Base-by-base conservation (phyloP, 2,113 vertebrate species). In the Blennius ocellaris region DNA sequence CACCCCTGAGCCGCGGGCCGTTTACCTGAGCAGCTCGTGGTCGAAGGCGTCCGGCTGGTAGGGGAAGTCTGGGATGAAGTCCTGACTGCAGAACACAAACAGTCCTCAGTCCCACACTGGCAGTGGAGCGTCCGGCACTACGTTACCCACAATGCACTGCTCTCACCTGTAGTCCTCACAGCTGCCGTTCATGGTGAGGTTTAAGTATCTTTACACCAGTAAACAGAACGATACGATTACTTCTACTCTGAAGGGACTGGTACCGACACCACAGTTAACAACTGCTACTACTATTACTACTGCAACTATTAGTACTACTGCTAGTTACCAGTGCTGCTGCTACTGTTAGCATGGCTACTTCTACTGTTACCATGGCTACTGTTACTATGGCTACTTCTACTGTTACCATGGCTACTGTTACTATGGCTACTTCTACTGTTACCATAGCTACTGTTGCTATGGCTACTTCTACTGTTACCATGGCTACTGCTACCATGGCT, bases 131-230 rank as follows among this genome's bases (percentile, higher is more conserved):
- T 30, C 21, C 4, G 4, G 21, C 21, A 30, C 21, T 30, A 30
- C 21, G 4, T 30, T 30, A 30, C 21, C 21, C 21, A 30, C 21
- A 30, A 30, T 30, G 21, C 21, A 30, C 21, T 2, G 21, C 21
- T 30, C 92, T 90, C 61, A 94, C 94, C 93, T 92, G 88, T 83
- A 92, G 64, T 93, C 90, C 41, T 92, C 91, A 90, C 79, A 79
- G 78, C 40, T 87, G 11, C 92, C 92, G 38, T 91, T 94, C 67
- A 85, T 66, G 62, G 81, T 54, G 39, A 83, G 89, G 81, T 84
- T 84, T 68, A 85, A 86, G 57, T 83, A 86, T 85, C 93, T 93
- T 81, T 14, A 68, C 14, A 77, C 21, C 76, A 21, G 64, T 38
- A 61, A 8, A 65, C 1, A 48, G 14, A 1, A 7, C 44, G 7